phyloP scores from a whole-genome alignment of 1,140 invertebrate genomes.

The Megalopta genalis region DNA sequence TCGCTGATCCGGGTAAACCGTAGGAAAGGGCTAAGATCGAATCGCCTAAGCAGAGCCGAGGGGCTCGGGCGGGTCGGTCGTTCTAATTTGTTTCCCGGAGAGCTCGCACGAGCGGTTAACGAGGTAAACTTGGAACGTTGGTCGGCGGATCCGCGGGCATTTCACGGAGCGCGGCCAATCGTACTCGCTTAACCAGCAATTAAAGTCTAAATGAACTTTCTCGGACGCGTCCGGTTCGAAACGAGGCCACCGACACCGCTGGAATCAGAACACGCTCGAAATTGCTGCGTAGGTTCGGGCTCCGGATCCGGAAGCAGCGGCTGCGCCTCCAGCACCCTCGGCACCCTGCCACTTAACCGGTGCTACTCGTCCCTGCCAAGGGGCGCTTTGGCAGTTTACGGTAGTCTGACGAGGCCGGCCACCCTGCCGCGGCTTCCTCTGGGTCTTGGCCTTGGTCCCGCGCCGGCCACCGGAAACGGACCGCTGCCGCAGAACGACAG shows the following conservation, averaged over 20 bases:
- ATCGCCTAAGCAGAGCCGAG: no score
- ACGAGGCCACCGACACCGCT: no score
- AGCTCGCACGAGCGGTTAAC: no score
- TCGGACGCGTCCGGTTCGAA: background rate
- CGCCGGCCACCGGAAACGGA: slow-evolving; percentile 67
- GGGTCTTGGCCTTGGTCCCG: slow-evolving; percentile 69
- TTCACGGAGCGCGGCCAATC: no score
- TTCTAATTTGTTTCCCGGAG: no score
- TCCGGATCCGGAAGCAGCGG: slow-evolving; percentile 79
- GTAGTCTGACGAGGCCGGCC: slow-evolving; percentile 75
- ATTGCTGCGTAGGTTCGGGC: slow-evolving; percentile 66
- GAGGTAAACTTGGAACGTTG: background rate
- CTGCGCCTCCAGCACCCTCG: slow-evolving; percentile 72
- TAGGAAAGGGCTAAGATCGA: no score
- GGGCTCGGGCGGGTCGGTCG: no score
- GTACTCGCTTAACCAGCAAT: background rate
- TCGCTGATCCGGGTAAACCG: no score
- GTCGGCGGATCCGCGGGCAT: background rate
- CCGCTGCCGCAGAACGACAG: slow-evolving; percentile 66
- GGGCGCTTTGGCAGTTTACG: slow-evolving; percentile 74
- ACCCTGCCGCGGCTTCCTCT: slow-evolving; percentile 78
- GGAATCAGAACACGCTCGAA: background rate
- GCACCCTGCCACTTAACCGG: slow-evolving; percentile 71
- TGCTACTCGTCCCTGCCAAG: slow-evolving; percentile 79
- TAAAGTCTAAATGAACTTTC: background rate